Percentiles rank a stretch among this genome's conserved stretches.
These are phyloP conservation scores for Miichthys miiuy DNA, from an alignment of 2,797 vertebrate genomes.

Conservation along the genomic window DNA sequence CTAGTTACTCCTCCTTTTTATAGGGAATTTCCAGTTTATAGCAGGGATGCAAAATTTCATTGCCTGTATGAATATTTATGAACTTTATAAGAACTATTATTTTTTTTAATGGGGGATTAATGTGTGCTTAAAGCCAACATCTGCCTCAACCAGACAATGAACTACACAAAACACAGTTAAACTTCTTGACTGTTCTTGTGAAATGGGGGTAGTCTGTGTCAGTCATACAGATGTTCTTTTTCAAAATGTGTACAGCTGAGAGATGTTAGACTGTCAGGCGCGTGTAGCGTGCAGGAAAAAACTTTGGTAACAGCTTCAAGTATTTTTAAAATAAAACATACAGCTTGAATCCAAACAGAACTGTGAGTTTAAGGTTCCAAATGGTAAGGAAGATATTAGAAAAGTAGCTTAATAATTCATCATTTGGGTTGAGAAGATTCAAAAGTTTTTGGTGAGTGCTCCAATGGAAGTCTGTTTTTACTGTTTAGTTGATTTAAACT, in stretches of 20 bases:
- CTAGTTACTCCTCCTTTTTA: too few relatives aligned
- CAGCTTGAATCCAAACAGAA: not conserved
- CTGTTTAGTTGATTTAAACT: not conserved
- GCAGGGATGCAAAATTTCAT: not conserved
- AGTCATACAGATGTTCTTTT: too few relatives aligned
- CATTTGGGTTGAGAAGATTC: not conserved
- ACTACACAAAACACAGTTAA: too few relatives aligned
- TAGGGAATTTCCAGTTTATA: too few relatives aligned
- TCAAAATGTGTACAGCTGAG: too few relatives aligned
- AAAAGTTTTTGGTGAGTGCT: not conserved
- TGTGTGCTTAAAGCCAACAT: not conserved
- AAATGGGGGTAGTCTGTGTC: too few relatives aligned
- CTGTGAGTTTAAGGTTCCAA: not conserved
- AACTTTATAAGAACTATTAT: not conserved
- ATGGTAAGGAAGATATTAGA: not conserved
- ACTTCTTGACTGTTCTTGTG: too few relatives aligned
- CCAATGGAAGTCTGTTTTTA: not conserved
- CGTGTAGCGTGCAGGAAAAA: too few relatives aligned
- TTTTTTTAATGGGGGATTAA: not conserved
- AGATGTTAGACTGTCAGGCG: too few relatives aligned
- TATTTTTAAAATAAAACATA: not conserved
- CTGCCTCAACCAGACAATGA: not conserved
- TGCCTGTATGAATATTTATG: not conserved
- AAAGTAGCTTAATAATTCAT: not conserved
- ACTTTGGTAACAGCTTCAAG: too few relatives aligned